Evolutionary conservation across 2,113 vertebrate genomes (phyloP).

Genomic region (Tinamus guttatus): DNA sequence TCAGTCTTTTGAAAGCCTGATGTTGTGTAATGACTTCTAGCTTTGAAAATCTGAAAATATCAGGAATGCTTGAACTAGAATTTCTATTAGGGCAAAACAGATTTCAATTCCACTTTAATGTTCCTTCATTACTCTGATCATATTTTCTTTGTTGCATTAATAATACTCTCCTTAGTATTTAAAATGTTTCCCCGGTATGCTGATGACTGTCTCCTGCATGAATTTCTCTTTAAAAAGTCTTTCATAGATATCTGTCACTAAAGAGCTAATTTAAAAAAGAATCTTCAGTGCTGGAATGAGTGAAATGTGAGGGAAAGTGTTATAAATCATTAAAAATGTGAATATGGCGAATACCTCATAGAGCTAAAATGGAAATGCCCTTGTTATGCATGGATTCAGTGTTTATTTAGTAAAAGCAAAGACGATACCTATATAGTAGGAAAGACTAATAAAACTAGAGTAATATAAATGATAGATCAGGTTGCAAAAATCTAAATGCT

Average conservation of each 20-base stretch:
- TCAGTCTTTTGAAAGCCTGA: neutral
- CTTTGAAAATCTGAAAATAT: neutral
- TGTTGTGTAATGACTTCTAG: neutral
- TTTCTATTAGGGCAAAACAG: neutral
- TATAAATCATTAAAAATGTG: neutral
- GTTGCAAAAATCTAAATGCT: neutral
- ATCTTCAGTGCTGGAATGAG: neutral
- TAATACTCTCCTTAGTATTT: constrained; percentile 35
- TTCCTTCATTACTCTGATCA: neutral
- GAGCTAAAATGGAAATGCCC: neutral
- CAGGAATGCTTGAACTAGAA: neutral
- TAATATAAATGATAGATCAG: neutral
- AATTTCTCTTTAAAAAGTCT: neutral
- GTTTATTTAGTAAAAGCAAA: constrained; percentile 38
- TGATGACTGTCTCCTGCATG: neutral
- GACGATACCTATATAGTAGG: neutral
- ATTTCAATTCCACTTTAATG: neutral
- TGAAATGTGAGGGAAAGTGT: constrained; percentile 10
- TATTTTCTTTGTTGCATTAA: constrained; percentile 9
- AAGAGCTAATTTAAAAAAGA: neutral
- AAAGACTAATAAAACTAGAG: constrained; percentile 14
- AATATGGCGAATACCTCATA: neutral
- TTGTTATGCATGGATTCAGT: neutral
- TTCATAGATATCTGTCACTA: neutral
- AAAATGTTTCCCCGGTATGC: neutral